A percentile compares a stretch with the other conserved stretches of the same genome.
phyloP scores from a whole-genome alignment of 2,113 vertebrate genomes.

The Mungos mungo region DNA sequence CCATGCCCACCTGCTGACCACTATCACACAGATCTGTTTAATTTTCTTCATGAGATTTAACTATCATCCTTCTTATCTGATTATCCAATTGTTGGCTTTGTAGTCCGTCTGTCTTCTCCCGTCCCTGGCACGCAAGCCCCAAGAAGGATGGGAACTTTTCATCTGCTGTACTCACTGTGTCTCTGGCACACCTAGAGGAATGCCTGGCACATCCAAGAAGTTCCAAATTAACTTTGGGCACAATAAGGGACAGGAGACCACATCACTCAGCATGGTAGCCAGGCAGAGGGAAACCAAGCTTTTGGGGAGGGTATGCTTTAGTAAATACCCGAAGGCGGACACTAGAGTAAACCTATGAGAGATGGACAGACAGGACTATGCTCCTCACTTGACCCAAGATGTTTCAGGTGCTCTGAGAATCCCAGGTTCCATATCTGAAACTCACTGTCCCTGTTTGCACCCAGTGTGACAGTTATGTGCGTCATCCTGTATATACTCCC shows the following conservation, averaged over 20 bases:
- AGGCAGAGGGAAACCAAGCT: background rate
- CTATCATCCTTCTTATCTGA: background rate
- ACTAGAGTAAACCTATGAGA: background rate
- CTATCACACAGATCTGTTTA: background rate
- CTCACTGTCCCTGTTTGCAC: background rate
- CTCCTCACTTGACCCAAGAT: background rate
- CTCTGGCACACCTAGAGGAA: background rate
- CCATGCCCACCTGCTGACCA: background rate
- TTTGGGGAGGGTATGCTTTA: background rate
- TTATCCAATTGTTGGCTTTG: background rate
- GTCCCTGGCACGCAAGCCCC: background rate
- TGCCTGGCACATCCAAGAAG: background rate
- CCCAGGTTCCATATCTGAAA: background rate
- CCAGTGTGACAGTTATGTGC: background rate
- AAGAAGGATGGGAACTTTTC: background rate
- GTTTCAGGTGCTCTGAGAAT: background rate
- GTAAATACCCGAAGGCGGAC: background rate
- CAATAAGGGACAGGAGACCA: background rate
- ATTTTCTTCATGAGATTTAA: background rate
- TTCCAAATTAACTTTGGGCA: background rate
- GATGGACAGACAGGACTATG: background rate
- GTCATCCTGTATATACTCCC: background rate
- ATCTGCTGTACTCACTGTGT: background rate
- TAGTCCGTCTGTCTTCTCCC: background rate
- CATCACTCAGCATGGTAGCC: background rate